phyloP scores from a whole-genome alignment of 2,888 invertebrate species.

The Lumbricus terrestris region DNA sequence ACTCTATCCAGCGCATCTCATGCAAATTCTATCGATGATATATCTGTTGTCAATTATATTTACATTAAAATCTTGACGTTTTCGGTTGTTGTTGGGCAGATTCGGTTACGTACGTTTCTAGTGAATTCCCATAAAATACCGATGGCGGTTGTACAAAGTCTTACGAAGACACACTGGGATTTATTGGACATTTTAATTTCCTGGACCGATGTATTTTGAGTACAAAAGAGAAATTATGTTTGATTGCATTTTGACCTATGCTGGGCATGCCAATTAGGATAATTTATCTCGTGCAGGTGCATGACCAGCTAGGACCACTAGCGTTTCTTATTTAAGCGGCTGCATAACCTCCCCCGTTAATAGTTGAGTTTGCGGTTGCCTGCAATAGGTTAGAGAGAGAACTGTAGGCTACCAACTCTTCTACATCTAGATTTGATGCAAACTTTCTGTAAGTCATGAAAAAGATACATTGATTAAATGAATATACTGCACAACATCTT shows the following conservation, averaged over 20 bases:
- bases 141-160: neutral
- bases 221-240: neutral
- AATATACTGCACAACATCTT: no score
- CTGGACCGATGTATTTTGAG: neutral
- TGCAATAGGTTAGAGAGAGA: neutral
- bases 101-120: neutral
- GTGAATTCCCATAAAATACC: neutral
- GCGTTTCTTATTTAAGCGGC: neutral
- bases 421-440: neutral
- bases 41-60: neutral
- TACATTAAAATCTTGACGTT: neutral
- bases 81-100: neutral
- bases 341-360: neutral
- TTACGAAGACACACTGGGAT: neutral
- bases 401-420: neutral
- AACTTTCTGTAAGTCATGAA: neutral
- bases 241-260: neutral
- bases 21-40: neutral
- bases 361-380: neutral
- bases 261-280: neutral
- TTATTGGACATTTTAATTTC: neutral
- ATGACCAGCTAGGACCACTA: neutral
- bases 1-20: neutral
- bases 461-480: neutral
- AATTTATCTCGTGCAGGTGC: neutral